Percentiles rank a stretch among this genome's conserved stretches.
phyloP scores from a whole-genome alignment of 2,888 invertebrate species.

The Balanococcus diminutus region DNA sequence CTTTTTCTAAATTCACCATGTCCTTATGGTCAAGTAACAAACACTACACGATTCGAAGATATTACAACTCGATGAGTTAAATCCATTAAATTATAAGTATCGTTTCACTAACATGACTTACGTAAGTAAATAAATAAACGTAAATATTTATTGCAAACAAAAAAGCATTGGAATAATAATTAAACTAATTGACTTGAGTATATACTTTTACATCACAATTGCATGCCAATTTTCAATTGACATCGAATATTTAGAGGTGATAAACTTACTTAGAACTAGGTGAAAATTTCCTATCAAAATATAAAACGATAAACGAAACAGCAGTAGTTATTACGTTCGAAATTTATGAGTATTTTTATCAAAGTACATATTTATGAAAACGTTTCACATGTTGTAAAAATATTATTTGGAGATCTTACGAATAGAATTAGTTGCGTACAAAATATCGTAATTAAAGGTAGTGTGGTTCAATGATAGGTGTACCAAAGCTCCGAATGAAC shows the following conservation, averaged over 20 bases:
- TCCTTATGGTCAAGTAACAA: no score
- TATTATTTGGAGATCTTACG: not conserved
- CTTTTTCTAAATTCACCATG: no score
- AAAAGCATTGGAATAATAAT: not conserved
- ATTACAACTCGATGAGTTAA: no score
- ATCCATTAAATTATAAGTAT: no score
- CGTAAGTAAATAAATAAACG: not conserved
- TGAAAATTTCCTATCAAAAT: not conserved
- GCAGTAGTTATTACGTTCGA: not conserved
- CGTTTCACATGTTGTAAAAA: not conserved
- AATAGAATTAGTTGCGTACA: not conserved
- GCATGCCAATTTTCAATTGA: not conserved
- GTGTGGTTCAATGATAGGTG: not conserved
- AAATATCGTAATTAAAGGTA: not conserved
- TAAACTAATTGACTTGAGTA: slow-evolving; percentile 30
- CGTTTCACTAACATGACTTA: no score
- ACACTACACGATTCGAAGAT: no score
- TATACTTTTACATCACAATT: slow-evolving; percentile 1
- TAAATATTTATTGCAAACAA: not conserved
- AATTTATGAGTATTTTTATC: not conserved
- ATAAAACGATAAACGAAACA: not conserved
- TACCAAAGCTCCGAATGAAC: not conserved
- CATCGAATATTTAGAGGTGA: not conserved
- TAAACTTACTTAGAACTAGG: not conserved
- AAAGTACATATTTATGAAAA: not conserved